Evolutionary conservation across 92 coral and sea anemone genomes (phyloP).

Genomic region (Umimayanthus chanpuru): DNA sequence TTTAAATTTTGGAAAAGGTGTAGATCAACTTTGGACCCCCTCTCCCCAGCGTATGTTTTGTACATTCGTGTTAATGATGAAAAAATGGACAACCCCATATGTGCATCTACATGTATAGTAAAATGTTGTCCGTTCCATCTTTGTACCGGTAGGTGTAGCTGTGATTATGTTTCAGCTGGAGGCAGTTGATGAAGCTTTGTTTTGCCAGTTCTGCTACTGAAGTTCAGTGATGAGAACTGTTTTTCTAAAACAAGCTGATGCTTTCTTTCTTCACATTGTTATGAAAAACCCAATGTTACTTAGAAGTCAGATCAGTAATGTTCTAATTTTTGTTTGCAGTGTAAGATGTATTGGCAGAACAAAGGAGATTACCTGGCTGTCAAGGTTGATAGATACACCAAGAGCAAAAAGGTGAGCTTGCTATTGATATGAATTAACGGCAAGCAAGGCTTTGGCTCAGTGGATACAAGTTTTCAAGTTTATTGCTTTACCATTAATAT

Average conservation of each 20-base stretch:
- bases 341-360: slow-evolving; percentile 97
- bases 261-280: not conserved
- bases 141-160: no score
- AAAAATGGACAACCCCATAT: no score
- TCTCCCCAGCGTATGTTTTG: no score
- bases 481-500: no score
- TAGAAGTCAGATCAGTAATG: not conserved
- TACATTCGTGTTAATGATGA: no score
- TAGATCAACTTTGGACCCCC: no score
- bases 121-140: no score
- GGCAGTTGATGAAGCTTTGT: slow-evolving; percentile 71
- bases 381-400: slow-evolving; percentile 93
- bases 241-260: slow-evolving; percentile 40
- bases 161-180: not conserved
- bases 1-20: no score
- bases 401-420: slow-evolving; percentile 77
- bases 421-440: not conserved
- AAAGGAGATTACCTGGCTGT: slow-evolving; percentile 96
- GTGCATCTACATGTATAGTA: no score
- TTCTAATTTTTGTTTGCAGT: slow-evolving; percentile 54
- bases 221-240: slow-evolving; percentile 65
- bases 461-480: no score
- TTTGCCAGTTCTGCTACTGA: slow-evolving; percentile 96
- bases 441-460: no score
- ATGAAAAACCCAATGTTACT: not conserved